Evolutionary conservation across 1,140 invertebrate species (phyloP).

Genomic region (Drosophila gunungcola): DNA sequence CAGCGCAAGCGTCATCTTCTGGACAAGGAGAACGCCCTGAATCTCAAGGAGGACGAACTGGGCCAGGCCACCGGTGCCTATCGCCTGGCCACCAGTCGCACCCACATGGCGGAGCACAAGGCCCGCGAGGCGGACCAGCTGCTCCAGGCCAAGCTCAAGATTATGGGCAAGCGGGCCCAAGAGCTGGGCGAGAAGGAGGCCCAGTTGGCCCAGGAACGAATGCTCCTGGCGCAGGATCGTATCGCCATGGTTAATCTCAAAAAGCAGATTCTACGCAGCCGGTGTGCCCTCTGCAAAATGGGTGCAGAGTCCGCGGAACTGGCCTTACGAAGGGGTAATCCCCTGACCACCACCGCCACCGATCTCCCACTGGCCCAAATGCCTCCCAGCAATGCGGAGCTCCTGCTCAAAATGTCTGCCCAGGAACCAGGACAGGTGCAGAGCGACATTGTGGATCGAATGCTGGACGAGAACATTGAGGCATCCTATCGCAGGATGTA

Average conservation of each 20-base stretch:
- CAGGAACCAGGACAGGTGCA: slow-evolving; percentile 10
- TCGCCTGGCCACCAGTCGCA: slow-evolving; percentile 67
- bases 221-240: slow-evolving; percentile 74
- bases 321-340: slow-evolving; percentile 6
- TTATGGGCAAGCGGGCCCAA: slow-evolving; percentile 57
- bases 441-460: slow-evolving; percentile 71
- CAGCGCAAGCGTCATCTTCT: slow-evolving; percentile 79
- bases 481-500: slow-evolving; percentile 76
- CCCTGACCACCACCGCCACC: background rate
- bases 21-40: slow-evolving; percentile 83
- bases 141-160: slow-evolving; percentile 70
- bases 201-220: slow-evolving; percentile 75
- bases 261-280: slow-evolving; percentile 56
- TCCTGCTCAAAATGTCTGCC: slow-evolving; percentile 12
- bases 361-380: slow-evolving; percentile 3
- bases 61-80: slow-evolving; percentile 60
- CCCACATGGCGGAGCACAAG: slow-evolving; percentile 76
- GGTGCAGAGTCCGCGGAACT: slow-evolving; percentile 64
- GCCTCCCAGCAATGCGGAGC: slow-evolving; percentile 12
- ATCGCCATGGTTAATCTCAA: slow-evolving; percentile 69
- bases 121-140: slow-evolving; percentile 77
- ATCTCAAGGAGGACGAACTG: slow-evolving; percentile 81
- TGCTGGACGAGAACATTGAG: slow-evolving; percentile 78
- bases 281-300: slow-evolving; percentile 78
- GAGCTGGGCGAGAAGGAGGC: slow-evolving; percentile 76